Conservation (phyloP, 2,113 vertebrate genomes). For the Himantopus leucocephalus region DNA sequence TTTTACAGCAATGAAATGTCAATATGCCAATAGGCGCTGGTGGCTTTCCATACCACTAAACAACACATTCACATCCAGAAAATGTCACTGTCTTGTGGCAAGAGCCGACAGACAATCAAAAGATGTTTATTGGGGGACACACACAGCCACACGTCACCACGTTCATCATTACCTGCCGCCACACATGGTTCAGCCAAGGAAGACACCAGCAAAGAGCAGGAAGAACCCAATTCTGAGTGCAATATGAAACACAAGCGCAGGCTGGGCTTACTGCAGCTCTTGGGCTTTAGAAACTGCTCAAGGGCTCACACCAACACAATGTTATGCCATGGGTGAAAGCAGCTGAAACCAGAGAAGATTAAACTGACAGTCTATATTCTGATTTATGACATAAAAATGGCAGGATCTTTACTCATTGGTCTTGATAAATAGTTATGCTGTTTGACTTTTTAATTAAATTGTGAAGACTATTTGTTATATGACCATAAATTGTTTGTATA, state of each 20-base stretch:
- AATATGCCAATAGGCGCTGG: background rate
- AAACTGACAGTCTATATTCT: background rate
- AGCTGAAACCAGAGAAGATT: background rate
- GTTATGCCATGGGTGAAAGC: background rate
- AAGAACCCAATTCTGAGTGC: background rate
- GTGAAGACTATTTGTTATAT: background rate
- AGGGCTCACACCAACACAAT: background rate
- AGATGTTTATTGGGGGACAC: background rate
- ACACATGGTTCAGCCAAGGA: rapidly evolving
- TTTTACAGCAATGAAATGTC: background rate
- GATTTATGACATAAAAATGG: slow-evolving; percentile 15
- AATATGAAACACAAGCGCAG: background rate
- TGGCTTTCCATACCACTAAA: background rate
- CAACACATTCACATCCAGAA: background rate
- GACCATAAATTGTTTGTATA: background rate
- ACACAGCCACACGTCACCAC: background rate
- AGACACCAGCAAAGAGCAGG: background rate
- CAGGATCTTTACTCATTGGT: background rate
- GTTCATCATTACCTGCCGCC: background rate
- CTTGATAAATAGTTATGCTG: slow-evolving; percentile 4
- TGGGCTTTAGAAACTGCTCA: background rate
- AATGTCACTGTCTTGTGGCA: background rate
- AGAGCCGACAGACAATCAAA: background rate
- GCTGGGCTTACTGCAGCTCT: background rate
- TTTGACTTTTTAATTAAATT: slow-evolving; percentile 29